Percentiles rank a stretch among this genome's conserved stretches.
These are phyloP conservation scores for Phyllostomus hastatus DNA, from an alignment of 2,113 vertebrate species.

Conservation along the genomic window DNA sequence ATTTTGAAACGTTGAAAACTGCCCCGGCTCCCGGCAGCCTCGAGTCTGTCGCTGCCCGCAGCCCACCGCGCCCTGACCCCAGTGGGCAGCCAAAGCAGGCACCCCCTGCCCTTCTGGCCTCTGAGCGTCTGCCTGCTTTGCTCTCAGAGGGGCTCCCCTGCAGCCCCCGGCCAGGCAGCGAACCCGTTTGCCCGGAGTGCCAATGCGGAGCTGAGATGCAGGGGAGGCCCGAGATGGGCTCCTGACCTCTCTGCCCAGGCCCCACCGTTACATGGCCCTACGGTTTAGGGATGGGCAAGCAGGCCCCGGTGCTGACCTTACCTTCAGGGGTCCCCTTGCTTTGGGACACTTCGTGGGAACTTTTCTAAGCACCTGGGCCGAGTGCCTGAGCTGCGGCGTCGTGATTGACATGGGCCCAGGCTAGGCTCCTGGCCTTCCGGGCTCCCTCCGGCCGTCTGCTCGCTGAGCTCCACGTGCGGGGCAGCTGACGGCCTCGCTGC, in stretches of 20 bases:
- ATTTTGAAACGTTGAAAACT: background rate
- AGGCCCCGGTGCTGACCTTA: background rate
- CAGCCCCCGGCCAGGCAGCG: accelerated
- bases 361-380: background rate
- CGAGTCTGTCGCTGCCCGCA: accelerated
- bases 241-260: background rate
- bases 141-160: background rate
- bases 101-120: background rate
- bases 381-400: accelerated
- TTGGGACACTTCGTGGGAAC: background rate
- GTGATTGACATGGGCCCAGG: too few relatives aligned
- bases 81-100: background rate
- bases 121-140: background rate
- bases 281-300: background rate
- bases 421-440: background rate
- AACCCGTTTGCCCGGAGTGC: background rate
- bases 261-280: background rate
- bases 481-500: background rate
- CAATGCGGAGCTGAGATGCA: accelerated
- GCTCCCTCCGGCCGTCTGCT: background rate
- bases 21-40: background rate
- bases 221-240: background rate
- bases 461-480: background rate
- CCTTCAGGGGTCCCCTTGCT: background rate
- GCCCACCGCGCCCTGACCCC: background rate